A percentile compares a stretch with the other conserved stretches of the same genome.
These are phyloP conservation scores for Chrysogorgia sp. DNA, from an alignment of 92 coral and sea anemone species.

Conservation along the genomic window DNA sequence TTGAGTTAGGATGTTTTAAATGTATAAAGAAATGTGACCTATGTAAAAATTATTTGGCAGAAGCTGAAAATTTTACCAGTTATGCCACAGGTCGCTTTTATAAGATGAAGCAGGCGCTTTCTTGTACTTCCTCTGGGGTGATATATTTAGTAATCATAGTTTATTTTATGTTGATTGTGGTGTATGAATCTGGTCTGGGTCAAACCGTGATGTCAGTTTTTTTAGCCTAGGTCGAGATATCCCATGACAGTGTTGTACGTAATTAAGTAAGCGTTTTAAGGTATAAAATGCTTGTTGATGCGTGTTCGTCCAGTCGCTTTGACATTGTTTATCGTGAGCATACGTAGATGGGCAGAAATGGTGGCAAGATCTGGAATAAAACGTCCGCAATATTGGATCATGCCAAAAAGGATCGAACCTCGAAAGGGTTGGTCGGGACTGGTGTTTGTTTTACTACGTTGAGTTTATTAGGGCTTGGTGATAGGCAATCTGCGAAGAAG, in stretches of 20 bases:
- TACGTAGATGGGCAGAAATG: conserved; percentile 64
- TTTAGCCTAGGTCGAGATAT: conserved; percentile 53
- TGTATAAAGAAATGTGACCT: too few relatives aligned
- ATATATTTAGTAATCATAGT: too few relatives aligned
- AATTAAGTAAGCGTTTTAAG: conserved; percentile 43
- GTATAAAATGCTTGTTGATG: conserved; percentile 53
- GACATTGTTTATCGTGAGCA: conserved; percentile 45
- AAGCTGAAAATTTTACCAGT: too few relatives aligned
- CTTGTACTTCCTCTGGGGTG: too few relatives aligned
- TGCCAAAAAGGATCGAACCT: conserved; percentile 65
- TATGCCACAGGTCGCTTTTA: too few relatives aligned
- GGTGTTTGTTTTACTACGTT: conserved; percentile 21
- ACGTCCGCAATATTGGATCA: conserved; percentile 63
- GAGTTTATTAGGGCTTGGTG: conserved; percentile 56
- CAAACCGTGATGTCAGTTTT: conserved; percentile 37
- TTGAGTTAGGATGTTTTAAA: too few relatives aligned
- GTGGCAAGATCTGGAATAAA: conserved; percentile 64
- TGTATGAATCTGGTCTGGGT: too few relatives aligned
- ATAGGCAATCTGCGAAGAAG: conserved; percentile 50
- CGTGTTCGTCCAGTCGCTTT: conserved; percentile 45
- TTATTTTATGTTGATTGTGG: too few relatives aligned
- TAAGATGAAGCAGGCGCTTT: too few relatives aligned
- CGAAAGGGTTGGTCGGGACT: conserved; percentile 56
- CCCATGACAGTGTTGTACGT: conserved; percentile 55
- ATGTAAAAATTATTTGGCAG: too few relatives aligned